These are phyloP conservation scores for Plecturocebus donacophilus DNA, from an alignment of 2,113 vertebrate genomes.

Conservation along the genomic window DNA sequence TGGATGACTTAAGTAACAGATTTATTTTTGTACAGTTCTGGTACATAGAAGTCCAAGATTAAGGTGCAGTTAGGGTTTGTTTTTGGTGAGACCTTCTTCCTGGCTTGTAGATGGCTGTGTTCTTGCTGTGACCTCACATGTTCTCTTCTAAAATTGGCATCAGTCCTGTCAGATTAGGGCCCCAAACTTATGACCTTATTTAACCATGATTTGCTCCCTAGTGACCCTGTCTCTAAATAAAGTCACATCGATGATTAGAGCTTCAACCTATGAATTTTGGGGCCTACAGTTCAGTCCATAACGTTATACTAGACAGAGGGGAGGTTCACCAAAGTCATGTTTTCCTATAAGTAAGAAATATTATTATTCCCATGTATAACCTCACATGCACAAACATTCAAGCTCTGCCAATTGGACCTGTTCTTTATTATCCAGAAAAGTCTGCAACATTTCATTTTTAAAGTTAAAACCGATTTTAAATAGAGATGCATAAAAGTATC, in stretches of 20 bases:
- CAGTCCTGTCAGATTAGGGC: neutral
- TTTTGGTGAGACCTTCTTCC: neutral
- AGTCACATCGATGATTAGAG: neutral
- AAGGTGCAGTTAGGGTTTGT: neutral
- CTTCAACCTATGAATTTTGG: neutral
- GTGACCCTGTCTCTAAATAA: neutral
- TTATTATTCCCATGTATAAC: neutral
- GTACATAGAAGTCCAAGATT: neutral
- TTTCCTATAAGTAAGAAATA: neutral
- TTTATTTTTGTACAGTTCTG: neutral
- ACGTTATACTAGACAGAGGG: neutral
- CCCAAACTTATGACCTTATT: neutral
- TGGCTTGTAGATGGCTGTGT: neutral
- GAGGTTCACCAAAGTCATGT: neutral
- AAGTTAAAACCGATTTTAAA: constrained; percentile 44
- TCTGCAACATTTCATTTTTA: constrained; percentile 35
- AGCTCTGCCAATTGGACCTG: neutral
- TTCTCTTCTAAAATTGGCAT: neutral
- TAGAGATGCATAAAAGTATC: constrained; percentile 42
- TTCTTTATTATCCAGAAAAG: constrained; percentile 9
- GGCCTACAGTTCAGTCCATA: neutral
- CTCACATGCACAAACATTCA: neutral
- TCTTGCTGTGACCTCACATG: neutral
- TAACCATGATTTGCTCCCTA: neutral
- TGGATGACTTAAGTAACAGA: neutral